Base-by-base conservation (phyloP, 2,888 invertebrate genomes). In the Geophilus truncorum region DNA sequence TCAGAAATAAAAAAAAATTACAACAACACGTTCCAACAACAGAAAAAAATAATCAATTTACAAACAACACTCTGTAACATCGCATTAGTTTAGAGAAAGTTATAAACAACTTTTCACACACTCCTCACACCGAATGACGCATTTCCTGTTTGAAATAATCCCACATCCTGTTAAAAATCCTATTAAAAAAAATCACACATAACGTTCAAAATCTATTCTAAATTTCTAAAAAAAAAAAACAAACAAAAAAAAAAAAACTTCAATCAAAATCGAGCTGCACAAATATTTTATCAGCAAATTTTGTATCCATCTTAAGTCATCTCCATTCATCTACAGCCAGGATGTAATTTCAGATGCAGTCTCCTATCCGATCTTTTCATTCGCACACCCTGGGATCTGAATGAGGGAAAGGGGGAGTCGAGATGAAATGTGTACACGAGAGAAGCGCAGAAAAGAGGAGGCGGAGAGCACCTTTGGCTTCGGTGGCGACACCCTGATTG, bases 401-500 rank as follows among this genome's bases (percentile, higher is more conserved):
- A 1, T 18, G n/a, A 18, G 10, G 21, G 21, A 62, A 21, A n/a
- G n/a, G n/a, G n/a, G n/a, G n/a, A n/a, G n/a, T n/a, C 5, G 23
- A 21, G 23, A 21, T 0, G 57, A 23, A 18, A 21, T 62, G 57
- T 62, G 57, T 62, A 62, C 18, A 57, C 57, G 36, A n/a, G 57
- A 57, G 57, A 9, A 23, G 21, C n/a, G n/a, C n/a, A n/a, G n/a
- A n/a, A 2, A 23, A 18, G 21, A 62, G 23, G 4, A 62, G 40
- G 40, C 10, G 40, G 40, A 40, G 40, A n/a, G n/a, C 40, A 40
- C 40, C 40, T 40, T 40, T 40, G 40, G 40, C 40, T 28, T 76
- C 18, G 25, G 76, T 32, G 76, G 76, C 76, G 34, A 76, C 76
- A 34, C 57, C 57, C 32, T 76, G 76, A 76, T 76, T 76, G 76